These are phyloP conservation scores for Psophia crepitans DNA, from an alignment of 2,113 vertebrate genomes.

Conservation along the genomic window DNA sequence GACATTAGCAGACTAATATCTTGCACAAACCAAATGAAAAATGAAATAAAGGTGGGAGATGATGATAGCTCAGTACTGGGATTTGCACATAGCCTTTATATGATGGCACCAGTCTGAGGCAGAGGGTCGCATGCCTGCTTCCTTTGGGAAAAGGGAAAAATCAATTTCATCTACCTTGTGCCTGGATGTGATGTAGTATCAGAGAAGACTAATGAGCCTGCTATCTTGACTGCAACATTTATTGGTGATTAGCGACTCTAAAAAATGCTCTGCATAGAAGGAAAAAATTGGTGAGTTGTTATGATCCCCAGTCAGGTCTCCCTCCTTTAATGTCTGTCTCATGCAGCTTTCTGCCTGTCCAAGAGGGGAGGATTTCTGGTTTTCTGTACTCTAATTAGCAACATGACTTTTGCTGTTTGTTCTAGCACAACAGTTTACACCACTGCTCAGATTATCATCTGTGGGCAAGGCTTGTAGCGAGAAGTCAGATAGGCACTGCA, in stretches of 20 bases:
- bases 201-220: conserved; percentile 1
- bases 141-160: background rate
- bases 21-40: background rate
- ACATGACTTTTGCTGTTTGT: background rate
- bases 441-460: background rate
- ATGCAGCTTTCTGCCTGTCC: background rate
- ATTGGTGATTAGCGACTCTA: background rate
- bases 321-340: background rate
- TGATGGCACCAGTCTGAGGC: background rate
- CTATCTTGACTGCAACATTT: background rate
- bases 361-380: background rate
- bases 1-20: background rate
- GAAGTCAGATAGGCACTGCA: background rate
- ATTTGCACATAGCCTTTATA: background rate
- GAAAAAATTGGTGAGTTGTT: background rate
- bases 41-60: background rate
- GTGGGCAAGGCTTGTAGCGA: background rate
- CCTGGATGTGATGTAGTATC: background rate
- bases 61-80: background rate
- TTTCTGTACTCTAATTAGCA: background rate
- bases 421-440: background rate
- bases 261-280: background rate
- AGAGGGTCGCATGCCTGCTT: background rate
- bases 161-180: background rate
- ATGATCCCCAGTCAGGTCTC: background rate